These are phyloP conservation scores for Drosophila picticornis DNA, from an alignment of 2,888 invertebrate genomes.

Conservation along the genomic window DNA sequence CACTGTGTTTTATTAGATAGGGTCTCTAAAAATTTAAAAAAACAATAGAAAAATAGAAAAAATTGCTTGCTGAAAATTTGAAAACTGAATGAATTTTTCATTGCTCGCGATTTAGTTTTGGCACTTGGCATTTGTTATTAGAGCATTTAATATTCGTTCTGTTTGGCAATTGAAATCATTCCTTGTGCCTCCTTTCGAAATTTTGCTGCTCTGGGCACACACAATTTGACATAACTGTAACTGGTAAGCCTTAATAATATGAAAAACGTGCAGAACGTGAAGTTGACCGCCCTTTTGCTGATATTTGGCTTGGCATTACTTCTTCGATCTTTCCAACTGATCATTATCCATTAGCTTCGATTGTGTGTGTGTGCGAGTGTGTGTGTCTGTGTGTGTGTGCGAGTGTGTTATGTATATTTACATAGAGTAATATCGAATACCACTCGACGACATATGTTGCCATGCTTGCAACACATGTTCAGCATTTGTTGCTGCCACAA, in stretches of 20 bases:
- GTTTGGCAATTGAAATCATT: not conserved
- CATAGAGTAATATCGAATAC: constrained; percentile 7
- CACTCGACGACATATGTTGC: constrained; percentile 41
- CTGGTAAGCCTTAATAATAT: constrained; percentile 12
- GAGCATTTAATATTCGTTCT: constrained; percentile 2
- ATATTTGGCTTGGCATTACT: constrained; percentile 16
- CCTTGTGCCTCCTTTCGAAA: not conserved
- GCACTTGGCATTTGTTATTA: not conserved
- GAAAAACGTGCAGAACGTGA: constrained; percentile 50
- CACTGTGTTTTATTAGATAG: not conserved
- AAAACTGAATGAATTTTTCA: not conserved
- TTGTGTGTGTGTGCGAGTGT: not conserved
- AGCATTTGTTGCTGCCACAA: constrained; percentile 59
- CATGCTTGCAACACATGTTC: constrained; percentile 69
- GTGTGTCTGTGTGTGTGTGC: not conserved
- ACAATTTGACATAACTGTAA: constrained; percentile 12
- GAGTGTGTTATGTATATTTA: constrained; percentile 1
- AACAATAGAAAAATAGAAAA: not conserved
- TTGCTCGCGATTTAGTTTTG: not conserved
- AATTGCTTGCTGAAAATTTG: not conserved
- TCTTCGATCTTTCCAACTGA: constrained; percentile 11
- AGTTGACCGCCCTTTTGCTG: constrained; percentile 18
- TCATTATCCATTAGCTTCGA: constrained; percentile 9
- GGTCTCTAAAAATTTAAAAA: not conserved
- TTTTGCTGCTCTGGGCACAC: constrained; percentile 7